These are phyloP conservation scores for Drosophila anomalata DNA, from an alignment of 2,888 invertebrate species.

Conservation along the genomic window DNA sequence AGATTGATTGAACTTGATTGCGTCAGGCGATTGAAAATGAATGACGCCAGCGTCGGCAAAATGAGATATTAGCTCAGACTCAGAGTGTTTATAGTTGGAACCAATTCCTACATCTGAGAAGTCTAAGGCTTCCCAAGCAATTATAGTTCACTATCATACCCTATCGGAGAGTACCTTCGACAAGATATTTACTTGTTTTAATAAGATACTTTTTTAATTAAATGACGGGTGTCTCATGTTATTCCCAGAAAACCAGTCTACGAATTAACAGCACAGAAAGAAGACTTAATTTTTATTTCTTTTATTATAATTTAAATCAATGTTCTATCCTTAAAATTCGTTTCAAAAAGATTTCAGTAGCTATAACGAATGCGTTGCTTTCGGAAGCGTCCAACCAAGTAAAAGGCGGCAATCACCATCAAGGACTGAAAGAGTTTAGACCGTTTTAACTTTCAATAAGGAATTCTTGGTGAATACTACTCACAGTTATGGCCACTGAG, in stretches of 20 bases:
- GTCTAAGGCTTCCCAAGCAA: neutral
- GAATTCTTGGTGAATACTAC: constrained; percentile 5
- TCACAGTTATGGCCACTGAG: constrained; percentile 62
- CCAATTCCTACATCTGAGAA: neutral
- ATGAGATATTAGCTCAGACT: constrained; percentile 26
- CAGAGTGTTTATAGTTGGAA: neutral
- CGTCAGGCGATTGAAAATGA: constrained; percentile 18
- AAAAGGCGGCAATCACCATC: constrained; percentile 67
- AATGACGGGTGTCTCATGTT: neutral
- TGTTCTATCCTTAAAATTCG: constrained; percentile 1
- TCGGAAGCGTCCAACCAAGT: constrained; percentile 70
- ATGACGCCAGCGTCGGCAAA: constrained; percentile 27
- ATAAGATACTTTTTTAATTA: neutral
- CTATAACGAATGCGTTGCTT: constrained; percentile 62
- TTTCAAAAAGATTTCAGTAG: constrained; percentile 46
- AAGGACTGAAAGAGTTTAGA: constrained; percentile 56
- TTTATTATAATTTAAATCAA: neutral
- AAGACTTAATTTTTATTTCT: neutral
- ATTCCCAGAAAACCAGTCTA: neutral
- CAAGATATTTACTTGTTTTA: no score
- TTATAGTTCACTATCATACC: neutral
- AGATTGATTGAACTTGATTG: constrained; percentile 33
- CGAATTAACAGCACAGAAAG: no score
- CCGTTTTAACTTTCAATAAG: neutral
- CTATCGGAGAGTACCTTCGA: neutral